phyloP scores from a whole-genome alignment of 2,888 invertebrate genomes.

The Dynastes grantii region DNA sequence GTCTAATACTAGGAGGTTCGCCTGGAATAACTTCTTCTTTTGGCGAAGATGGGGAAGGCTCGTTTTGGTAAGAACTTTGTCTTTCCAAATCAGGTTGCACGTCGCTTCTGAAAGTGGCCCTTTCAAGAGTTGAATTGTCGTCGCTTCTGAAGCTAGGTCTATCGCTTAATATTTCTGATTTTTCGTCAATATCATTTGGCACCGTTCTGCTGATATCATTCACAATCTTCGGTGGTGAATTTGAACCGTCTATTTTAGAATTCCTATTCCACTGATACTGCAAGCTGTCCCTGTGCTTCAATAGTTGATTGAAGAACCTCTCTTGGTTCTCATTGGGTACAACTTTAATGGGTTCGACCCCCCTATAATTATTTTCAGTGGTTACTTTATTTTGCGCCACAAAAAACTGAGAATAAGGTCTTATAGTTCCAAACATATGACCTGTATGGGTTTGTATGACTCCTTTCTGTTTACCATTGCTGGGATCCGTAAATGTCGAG shows the following conservation, averaged over 20 bases:
- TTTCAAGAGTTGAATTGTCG: neutral
- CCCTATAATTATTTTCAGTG: slow-evolving; percentile 19
- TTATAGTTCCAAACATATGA: slow-evolving; percentile 64
- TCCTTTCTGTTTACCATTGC: slow-evolving; percentile 59
- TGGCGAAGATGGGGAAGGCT: neutral
- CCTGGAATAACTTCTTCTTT: neutral
- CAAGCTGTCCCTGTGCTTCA: slow-evolving; percentile 54
- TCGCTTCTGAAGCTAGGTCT: slow-evolving; percentile 15
- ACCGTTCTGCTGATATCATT: neutral
- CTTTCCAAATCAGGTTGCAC: slow-evolving; percentile 1
- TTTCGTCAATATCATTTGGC: neutral
- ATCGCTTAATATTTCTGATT: neutral
- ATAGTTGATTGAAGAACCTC: slow-evolving; percentile 52
- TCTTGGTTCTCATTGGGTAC: slow-evolving; percentile 48
- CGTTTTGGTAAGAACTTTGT: slow-evolving; percentile 19
- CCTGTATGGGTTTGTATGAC: slow-evolving; percentile 66
- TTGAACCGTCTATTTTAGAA: slow-evolving; percentile 37
- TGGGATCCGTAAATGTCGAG: slow-evolving; percentile 42
- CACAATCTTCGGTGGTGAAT: slow-evolving; percentile 2
- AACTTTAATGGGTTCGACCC: slow-evolving; percentile 45
- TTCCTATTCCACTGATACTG: slow-evolving; percentile 54
- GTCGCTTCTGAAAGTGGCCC: slow-evolving; percentile 3
- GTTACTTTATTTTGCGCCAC: slow-evolving; percentile 38
- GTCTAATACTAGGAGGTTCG: neutral
- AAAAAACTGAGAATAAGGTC: slow-evolving; percentile 55